Evolutionary conservation across 2,113 vertebrate species (phyloP), one percentile per base, ranked within the genome.

Genomic region (Onychostruthus taczanowskii): DNA sequence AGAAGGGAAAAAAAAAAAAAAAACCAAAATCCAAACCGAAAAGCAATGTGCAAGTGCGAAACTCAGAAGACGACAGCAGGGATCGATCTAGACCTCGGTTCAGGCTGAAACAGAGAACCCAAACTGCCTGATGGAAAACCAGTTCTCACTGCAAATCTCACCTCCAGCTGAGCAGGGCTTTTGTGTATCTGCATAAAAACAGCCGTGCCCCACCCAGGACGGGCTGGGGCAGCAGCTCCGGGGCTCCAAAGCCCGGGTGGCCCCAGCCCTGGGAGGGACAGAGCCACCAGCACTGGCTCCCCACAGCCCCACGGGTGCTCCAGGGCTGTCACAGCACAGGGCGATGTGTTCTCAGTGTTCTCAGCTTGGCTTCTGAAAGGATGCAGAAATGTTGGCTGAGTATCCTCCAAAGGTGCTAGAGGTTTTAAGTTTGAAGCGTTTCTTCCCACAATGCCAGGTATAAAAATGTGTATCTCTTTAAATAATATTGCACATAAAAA

Each of bases 401-500:
- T 77, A 89, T 95, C 93, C 85, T 93, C 93, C 86, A 43, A 97
- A 96, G 95, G 94, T 96, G 95, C 96, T 58, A 89, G 44, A 93
- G 92, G 83, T 43, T 87, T 73, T 43, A 90, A 70, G 68, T 90
- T n/a, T 74, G 83, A 97, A 96, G 90, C n/a, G 2, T 93, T 95
- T 93, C 85, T 84, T 94, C 84, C 76, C 75, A 75, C 76, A 61
- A 94, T 79, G 80, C 85, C 90, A 89, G 86, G 88, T 84, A 86
- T 93, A 92, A 56, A 92, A 95, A 90, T 31, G 73, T 72, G 93
- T 93, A 59, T 95, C 59, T 89, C 89, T 78, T 96, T 91, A 96
- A 97, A 96, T 96, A 96, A 96, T 97, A 97, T 96, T 97, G 96
- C 96, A 97, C 96, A 92, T 96, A 94, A 96, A 96, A 97, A 82